A percentile compares a stretch with the other conserved stretches of the same genome.
Evolutionary conservation across 1,140 invertebrate species (phyloP).

Genomic region (Rhyzopertha dominica): DNA sequence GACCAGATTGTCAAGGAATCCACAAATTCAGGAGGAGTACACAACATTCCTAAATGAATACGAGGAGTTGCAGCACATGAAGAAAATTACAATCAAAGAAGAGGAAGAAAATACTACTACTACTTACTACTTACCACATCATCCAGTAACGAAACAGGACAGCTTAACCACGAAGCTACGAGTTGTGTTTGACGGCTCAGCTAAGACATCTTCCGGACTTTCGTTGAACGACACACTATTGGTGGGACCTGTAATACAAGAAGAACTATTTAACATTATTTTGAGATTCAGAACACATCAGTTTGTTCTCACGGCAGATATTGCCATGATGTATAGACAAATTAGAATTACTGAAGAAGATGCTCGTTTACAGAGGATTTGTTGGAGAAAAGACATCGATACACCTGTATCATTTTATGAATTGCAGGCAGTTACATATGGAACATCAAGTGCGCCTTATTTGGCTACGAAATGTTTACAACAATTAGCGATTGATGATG

Average conservation of each 20-base stretch:
- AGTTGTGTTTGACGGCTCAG: too few relatives aligned
- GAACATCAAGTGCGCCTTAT: constrained; percentile 29
- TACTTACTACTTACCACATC: too few relatives aligned
- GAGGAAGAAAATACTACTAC: too few relatives aligned
- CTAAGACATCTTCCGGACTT: too few relatives aligned
- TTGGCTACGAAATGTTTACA: constrained; percentile 25
- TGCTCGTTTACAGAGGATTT: constrained; percentile 40
- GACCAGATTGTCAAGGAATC: constrained; percentile 3
- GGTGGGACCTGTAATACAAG: constrained; percentile 25
- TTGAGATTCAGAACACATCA: constrained; percentile 41
- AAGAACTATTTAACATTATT: constrained; percentile 33
- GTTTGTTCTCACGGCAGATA: constrained; percentile 41
- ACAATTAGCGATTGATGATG: constrained; percentile 33
- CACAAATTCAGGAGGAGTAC: constrained; percentile 6
- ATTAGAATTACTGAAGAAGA: constrained; percentile 27
- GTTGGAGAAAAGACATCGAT: constrained; percentile 34
- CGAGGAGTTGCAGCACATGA: too few relatives aligned
- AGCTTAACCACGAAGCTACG: constrained; percentile 39
- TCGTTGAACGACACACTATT: constrained; percentile 27
- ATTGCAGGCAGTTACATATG: constrained; percentile 25
- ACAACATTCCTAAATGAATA: constrained; percentile 1
- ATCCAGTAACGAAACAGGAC: too few relatives aligned
- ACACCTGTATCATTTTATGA: background rate
- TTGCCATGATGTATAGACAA: constrained; percentile 43
- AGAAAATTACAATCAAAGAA: too few relatives aligned